These are phyloP conservation scores for Pungitius pungitius DNA, from an alignment of 2,113 vertebrate species.

Conservation along the genomic window DNA sequence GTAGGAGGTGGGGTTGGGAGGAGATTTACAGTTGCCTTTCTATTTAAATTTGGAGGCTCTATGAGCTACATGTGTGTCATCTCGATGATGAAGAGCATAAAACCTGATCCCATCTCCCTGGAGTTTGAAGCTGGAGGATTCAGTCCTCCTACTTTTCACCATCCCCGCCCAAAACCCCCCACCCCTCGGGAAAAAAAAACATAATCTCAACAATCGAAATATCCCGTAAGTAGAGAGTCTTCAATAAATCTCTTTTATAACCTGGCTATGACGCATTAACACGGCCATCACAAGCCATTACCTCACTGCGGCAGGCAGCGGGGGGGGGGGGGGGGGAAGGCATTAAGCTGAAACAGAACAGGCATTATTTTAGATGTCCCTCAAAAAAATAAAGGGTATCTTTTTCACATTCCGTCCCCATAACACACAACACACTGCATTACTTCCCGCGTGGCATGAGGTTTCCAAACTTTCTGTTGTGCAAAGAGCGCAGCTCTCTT, in stretches of 20 bases:
- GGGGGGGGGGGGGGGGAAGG: conserved; percentile 24
- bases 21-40: conserved; percentile 60
- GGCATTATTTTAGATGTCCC: conserved; percentile 68
- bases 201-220: conserved; percentile 60
- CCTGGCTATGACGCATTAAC: conserved; percentile 76
- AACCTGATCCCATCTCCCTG: conserved; percentile 54
- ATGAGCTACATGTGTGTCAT: conserved; percentile 53
- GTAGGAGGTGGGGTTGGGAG: conserved; percentile 10
- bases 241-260: conserved; percentile 77
- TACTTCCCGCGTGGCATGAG: conserved; percentile 46
- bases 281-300: conserved; percentile 75
- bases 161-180: background rate
- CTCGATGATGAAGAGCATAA: conserved; percentile 58
- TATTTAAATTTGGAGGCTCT: conserved; percentile 62
- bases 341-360: conserved; percentile 69
- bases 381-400: conserved; percentile 23
- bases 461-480: conserved; percentile 54
- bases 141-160: conserved; percentile 10
- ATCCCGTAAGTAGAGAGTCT: conserved; percentile 77
- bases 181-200: conserved; percentile 27
- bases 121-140: conserved; percentile 47
- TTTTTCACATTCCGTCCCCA: conserved; percentile 63
- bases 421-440: conserved; percentile 47
- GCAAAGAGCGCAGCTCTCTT: conserved; percentile 32
- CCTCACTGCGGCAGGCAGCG: conserved; percentile 33